Evolutionary conservation across 2,113 vertebrate genomes (phyloP), one percentile per base, ranked within the genome.

Genomic region (Antigone vipio): DNA sequence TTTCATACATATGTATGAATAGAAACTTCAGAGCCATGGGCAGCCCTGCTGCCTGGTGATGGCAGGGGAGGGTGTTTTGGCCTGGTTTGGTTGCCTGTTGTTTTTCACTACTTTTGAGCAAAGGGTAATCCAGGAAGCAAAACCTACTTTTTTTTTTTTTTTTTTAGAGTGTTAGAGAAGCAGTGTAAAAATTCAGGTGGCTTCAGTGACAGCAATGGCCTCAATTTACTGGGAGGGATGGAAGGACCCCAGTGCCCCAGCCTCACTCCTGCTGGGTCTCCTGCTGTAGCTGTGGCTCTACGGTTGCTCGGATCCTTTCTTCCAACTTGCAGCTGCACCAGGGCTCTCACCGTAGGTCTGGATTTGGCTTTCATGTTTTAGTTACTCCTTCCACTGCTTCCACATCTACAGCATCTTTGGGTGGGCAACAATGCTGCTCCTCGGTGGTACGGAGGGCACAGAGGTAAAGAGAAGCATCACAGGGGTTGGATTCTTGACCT

Each of bases 191-290:
- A 67, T 50, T 83, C 42, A 80, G 3, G 18, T 42, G 53, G 21
- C 34, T 78, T 63, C 42, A 44, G 44, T 11, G 58, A 58, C 23
- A 85, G 21, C 44, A 72, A 14, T 14, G 32, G 11, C 47, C 23
- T 63, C 2, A 42, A 0, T 89, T 75, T 67, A 47, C 29, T 45
- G 35, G 13, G 17, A 59, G 6, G 15, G 38, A 23, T 0, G 27
- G 42, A 24, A 77, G 22, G 42, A 15, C 35, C 24, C 12, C 35
- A 22, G 29, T 50, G 62, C 12, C 47, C 34, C 13, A 14, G 24
- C 12, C 44, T 85, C 26, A 13, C 2, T 49, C 66, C n/a, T 59
- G 38, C 62, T 64, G 58, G 11, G 44, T n/a, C 15, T 80, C 17
- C 58, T 53, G 53, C n/a, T 76, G 44, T 11, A 85, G 56, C 60